These are phyloP conservation scores for Lagria hirta DNA, from an alignment of 2,888 invertebrate genomes.

Conservation along the genomic window DNA sequence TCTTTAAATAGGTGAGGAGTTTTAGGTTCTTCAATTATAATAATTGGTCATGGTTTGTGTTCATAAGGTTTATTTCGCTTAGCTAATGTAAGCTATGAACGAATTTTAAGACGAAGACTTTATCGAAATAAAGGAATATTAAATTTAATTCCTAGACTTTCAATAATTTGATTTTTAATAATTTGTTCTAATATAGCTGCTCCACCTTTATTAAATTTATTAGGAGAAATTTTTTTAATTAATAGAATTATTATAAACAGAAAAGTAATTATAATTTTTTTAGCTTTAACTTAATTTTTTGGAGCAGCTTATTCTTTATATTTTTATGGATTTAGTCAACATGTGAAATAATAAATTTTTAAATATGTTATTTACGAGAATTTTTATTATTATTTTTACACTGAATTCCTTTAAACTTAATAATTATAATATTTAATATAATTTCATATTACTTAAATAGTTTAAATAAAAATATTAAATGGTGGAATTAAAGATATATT, in stretches of 20 bases:
- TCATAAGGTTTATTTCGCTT: constrained; percentile 68
- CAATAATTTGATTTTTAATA: constrained; percentile 66
- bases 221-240: constrained; percentile 67
- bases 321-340: constrained; percentile 65
- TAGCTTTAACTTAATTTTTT: constrained; percentile 65
- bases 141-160: constrained; percentile 36
- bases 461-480: constrained; percentile 70
- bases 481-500: constrained; percentile 66
- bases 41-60: constrained; percentile 68
- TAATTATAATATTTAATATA: constrained; percentile 60
- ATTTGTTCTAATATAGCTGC: constrained; percentile 66
- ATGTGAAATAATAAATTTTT: constrained; percentile 61
- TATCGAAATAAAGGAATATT: constrained; percentile 65
- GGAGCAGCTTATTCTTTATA: constrained; percentile 65
- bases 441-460: constrained; percentile 64
- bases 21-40: constrained; percentile 59
- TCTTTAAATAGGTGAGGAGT: constrained; percentile 59
- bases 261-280: constrained; percentile 56
- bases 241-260: constrained; percentile 61
- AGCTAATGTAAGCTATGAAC: constrained; percentile 66
- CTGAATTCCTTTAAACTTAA: constrained; percentile 65
- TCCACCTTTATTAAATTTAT: constrained; percentile 68
- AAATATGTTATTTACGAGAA: constrained; percentile 57
- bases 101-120: constrained; percentile 62
- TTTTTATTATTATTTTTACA: constrained; percentile 64